Conservation (phyloP, 2,113 vertebrate species). For the Myotis davidii region DNA sequence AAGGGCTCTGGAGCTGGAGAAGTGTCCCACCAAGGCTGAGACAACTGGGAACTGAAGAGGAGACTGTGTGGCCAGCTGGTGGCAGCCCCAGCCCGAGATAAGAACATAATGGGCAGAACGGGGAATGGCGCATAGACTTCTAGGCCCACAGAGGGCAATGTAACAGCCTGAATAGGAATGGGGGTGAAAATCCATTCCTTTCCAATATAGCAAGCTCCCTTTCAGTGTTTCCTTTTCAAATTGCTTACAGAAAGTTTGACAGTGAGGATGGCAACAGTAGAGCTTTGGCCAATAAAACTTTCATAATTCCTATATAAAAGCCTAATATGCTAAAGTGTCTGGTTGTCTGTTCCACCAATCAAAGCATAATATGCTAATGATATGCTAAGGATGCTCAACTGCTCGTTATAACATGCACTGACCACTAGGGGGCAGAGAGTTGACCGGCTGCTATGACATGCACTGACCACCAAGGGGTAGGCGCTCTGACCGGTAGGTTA, state of each 20-base stretch:
- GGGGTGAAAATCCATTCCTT: not conserved
- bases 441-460: too few species aligned
- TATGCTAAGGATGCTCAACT: too few species aligned
- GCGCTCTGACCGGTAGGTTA: too few species aligned
- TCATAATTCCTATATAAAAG: not conserved
- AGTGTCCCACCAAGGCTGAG: not conserved
- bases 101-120: not conserved
- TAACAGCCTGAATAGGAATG: rapidly evolving
- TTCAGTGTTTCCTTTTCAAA: not conserved
- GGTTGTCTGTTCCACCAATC: too few species aligned
- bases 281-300: not conserved
- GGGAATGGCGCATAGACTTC: not conserved
- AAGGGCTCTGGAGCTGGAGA: not conserved
- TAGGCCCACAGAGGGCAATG: not conserved
- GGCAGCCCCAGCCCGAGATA: not conserved
- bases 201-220: not conserved
- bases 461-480: too few species aligned
- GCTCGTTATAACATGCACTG: too few species aligned
- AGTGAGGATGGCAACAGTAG: not conserved
- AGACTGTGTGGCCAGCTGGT: not conserved
- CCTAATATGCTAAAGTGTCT: too few species aligned
- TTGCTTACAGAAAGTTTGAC: not conserved
- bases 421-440: too few species aligned
- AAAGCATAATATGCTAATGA: too few species aligned
- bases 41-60: not conserved